Evolutionary conservation across 2,888 invertebrate species (phyloP).

Genomic region (Chromoteleia sp.): DNA sequence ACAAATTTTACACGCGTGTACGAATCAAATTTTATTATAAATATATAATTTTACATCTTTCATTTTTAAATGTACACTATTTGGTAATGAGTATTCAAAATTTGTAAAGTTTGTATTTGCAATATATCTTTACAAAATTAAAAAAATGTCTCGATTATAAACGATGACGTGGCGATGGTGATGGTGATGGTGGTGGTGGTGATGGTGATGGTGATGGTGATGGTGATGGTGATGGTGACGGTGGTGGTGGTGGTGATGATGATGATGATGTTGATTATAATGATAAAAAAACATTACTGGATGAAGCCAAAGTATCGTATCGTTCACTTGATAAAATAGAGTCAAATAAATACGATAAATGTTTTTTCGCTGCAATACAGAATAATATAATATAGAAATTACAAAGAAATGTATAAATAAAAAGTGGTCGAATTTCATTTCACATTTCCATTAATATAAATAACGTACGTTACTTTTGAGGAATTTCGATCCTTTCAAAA

Average conservation of each 20-base stretch:
- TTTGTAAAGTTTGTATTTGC: constrained; percentile 6
- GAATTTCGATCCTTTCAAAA: constrained; percentile 14
- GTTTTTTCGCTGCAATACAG: not conserved
- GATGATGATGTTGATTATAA: too few species aligned
- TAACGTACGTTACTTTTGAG: constrained; percentile 13
- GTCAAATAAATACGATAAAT: not conserved
- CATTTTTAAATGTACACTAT: constrained; percentile 37
- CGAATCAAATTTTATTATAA: constrained; percentile 27
- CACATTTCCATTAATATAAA: constrained; percentile 11
- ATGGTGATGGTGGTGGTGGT: too few species aligned
- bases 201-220: too few species aligned
- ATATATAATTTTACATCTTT: constrained; percentile 34
- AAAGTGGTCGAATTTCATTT: not conserved
- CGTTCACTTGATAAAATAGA: too few species aligned
- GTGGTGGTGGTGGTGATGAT: too few species aligned
- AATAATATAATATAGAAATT: not conserved
- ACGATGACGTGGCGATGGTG: too few species aligned
- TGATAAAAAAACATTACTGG: too few species aligned
- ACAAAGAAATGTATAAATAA: constrained; percentile 5
- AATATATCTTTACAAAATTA: too few species aligned
- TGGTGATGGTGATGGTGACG: too few species aligned
- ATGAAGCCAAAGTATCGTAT: too few species aligned
- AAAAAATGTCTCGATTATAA: too few species aligned
- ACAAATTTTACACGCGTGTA: constrained; percentile 10
- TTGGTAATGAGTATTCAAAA: constrained; percentile 48